Conservation (phyloP, 2,797 vertebrate species). For the Pteronotus mesoamericanus region DNA sequence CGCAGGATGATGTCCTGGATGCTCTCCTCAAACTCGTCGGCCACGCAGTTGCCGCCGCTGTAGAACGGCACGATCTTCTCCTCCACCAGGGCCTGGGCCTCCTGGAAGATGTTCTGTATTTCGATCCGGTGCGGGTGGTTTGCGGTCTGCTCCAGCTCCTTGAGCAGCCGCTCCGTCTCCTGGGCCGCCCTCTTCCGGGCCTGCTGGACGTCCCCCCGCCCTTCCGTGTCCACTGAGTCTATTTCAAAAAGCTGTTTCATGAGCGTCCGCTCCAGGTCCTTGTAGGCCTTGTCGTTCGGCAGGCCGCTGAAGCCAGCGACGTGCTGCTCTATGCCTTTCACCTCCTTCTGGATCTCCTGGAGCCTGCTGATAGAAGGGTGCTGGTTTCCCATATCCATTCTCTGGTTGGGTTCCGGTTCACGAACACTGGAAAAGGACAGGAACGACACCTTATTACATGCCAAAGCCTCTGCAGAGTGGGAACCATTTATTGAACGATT, state of each 20-base stretch:
- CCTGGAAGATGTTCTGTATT: slow-evolving; percentile 90
- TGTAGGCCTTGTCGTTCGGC: slow-evolving; percentile 91
- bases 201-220: slow-evolving; percentile 90
- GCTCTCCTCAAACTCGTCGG: slow-evolving; percentile 92
- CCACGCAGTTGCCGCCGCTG: slow-evolving; percentile 83
- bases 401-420: slow-evolving; percentile 84
- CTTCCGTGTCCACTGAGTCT: slow-evolving; percentile 95
- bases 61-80: slow-evolving; percentile 89
- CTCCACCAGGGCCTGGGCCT: slow-evolving; percentile 90
- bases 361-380: slow-evolving; percentile 92
- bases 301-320: slow-evolving; percentile 94
- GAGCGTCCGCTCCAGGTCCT: slow-evolving; percentile 91
- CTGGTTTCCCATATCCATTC: slow-evolving; percentile 94
- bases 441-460: not conserved
- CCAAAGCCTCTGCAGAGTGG: not conserved
- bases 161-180: slow-evolving; percentile 92
- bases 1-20: slow-evolving; percentile 92
- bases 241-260: slow-evolving; percentile 93
- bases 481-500: not conserved
- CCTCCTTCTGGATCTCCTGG: slow-evolving; percentile 92
- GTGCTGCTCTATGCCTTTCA: slow-evolving; percentile 89
- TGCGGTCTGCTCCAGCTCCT: slow-evolving; percentile 94
- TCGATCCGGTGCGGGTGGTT: slow-evolving; percentile 90
- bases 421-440: slow-evolving; percentile 60
- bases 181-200: slow-evolving; percentile 91